Evolutionary conservation across 2,113 vertebrate genomes (phyloP).

Genomic region (Chaetodon trifascialis): DNA sequence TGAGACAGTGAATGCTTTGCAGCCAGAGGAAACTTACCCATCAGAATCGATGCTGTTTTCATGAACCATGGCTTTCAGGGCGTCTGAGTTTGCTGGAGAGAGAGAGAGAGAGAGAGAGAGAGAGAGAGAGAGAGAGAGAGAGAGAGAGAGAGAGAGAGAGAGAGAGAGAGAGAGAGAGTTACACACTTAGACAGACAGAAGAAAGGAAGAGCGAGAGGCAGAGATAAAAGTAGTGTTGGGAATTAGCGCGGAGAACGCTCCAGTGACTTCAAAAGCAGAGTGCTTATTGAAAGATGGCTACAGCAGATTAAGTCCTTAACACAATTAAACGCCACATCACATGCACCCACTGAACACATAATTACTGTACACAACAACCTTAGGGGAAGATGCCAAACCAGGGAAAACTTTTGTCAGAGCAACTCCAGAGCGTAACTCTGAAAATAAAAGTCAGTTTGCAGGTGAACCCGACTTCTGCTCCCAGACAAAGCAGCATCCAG

Average conservation of each 20-base stretch:
- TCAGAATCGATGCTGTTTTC: constrained; percentile 91
- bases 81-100: constrained; percentile 91
- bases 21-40: constrained; percentile 84
- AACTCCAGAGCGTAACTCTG: background rate
- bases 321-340: constrained; percentile 52
- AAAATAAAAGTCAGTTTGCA: too few relatives aligned
- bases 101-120: constrained; percentile 24
- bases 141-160: constrained; percentile 4
- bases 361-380: constrained; percentile 14
- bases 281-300: constrained; percentile 64
- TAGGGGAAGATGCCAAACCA: background rate
- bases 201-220: background rate
- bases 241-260: constrained; percentile 50
- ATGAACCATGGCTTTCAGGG: constrained; percentile 93
- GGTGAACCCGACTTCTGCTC: background rate
- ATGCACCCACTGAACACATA: constrained; percentile 29
- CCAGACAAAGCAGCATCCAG: background rate
- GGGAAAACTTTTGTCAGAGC: background rate
- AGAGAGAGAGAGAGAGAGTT: constrained; percentile 27
- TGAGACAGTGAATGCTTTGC: background rate
- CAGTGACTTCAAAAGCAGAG: constrained; percentile 66
- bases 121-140: constrained; percentile 28
- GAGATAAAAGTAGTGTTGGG: constrained; percentile 40
- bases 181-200: background rate
- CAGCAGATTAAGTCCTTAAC: constrained; percentile 56